Conservation (phyloP, 2,113 vertebrate species). For the Cavia aperea region DNA sequence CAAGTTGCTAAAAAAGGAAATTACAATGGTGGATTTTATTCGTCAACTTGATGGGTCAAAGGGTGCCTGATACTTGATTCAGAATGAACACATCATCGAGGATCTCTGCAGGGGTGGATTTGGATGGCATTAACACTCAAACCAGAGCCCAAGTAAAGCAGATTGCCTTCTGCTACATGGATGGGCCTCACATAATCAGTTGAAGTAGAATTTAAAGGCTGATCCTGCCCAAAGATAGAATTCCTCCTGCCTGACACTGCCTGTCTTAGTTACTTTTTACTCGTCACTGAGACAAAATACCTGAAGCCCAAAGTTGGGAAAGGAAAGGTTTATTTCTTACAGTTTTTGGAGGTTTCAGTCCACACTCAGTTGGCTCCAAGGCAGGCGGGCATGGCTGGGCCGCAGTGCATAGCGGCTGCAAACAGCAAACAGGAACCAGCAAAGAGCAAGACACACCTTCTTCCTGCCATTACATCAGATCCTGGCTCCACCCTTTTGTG, state of each 20-base stretch:
- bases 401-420: too few relatives aligned
- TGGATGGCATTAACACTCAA: neutral
- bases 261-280: neutral
- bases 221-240: neutral
- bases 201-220: neutral
- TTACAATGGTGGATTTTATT: neutral
- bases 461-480: too few relatives aligned
- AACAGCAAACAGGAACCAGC: too few relatives aligned
- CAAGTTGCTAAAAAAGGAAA: neutral
- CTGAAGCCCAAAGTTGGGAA: too few relatives aligned
- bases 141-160: neutral
- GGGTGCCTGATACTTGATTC: neutral
- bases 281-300: too few relatives aligned
- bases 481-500: too few relatives aligned
- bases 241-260: neutral
- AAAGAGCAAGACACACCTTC: too few relatives aligned
- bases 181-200: neutral
- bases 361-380: too few relatives aligned
- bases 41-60: neutral
- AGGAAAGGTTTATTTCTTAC: too few relatives aligned
- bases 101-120: neutral
- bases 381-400: too few relatives aligned
- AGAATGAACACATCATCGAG: neutral
- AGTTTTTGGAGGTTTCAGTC: too few relatives aligned
- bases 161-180: neutral